Conservation (phyloP, 2,797 vertebrate genomes). For the Saxicola maurus region DNA sequence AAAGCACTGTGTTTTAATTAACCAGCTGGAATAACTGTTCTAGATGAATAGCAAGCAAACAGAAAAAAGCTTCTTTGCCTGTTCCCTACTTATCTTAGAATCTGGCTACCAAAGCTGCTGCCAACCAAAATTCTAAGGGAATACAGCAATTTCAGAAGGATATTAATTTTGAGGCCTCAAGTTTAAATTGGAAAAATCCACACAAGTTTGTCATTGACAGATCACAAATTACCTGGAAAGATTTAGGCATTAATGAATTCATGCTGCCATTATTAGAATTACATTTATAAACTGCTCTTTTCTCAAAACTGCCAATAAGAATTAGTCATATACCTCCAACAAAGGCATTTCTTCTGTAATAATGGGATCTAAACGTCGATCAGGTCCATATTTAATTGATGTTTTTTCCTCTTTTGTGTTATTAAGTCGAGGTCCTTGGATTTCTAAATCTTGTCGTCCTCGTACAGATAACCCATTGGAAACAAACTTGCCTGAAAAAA, state of each 20-base stretch:
- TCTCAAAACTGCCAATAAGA: not conserved
- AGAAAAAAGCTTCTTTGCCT: not conserved
- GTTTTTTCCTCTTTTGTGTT: constrained; percentile 97
- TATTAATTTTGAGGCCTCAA: not conserved
- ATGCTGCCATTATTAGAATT: not conserved
- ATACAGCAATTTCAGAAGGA: not conserved
- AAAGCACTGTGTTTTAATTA: not conserved
- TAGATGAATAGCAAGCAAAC: not conserved
- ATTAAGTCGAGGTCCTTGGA: constrained; percentile 92
- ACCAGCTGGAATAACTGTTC: not conserved
- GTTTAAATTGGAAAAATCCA: not conserved
- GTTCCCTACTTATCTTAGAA: not conserved
- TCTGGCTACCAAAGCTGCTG: not conserved
- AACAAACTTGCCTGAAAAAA: constrained; percentile 74
- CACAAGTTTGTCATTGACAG: not conserved
- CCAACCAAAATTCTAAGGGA: not conserved
- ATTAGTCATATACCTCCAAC: constrained; percentile 83
- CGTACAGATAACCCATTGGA: constrained; percentile 80
- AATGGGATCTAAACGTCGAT: constrained; percentile 90
- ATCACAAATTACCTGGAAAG: not conserved
- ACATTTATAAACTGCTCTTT: not conserved
- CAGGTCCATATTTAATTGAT: constrained; percentile 85
- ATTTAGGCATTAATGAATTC: not conserved
- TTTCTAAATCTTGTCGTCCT: constrained; percentile 91
- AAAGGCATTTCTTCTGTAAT: constrained; percentile 92